Percentiles rank a stretch among this genome's conserved stretches.
Conservation (phyloP, 1,140 invertebrate species). For the Sogatella furcifera region DNA sequence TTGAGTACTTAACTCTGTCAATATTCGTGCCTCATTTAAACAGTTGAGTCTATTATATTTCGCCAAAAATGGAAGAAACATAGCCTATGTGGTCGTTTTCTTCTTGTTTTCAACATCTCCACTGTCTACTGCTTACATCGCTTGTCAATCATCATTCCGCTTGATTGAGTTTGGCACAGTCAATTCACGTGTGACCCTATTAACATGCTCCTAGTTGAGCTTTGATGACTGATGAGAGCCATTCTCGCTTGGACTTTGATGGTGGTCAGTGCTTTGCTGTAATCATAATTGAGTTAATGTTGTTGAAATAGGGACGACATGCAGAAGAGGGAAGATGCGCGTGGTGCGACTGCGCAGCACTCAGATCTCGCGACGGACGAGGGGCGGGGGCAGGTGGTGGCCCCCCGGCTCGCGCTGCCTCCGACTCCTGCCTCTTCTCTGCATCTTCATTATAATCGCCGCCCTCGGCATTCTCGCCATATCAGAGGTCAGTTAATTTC, state of each 20-base stretch:
- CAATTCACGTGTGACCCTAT: not conserved
- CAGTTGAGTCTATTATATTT: too few relatives aligned
- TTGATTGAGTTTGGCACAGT: not conserved
- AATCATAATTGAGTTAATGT: not conserved
- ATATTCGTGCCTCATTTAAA: too few relatives aligned
- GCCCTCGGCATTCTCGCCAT: slow-evolving; percentile 21
- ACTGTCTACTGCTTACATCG: not conserved
- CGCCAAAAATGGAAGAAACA: too few relatives aligned
- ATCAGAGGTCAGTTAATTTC: slow-evolving; percentile 14
- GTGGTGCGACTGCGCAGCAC: slow-evolving; percentile 17
- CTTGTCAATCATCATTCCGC: too few relatives aligned
- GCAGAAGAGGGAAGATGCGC: slow-evolving; percentile 20
- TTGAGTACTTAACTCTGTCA: too few relatives aligned
- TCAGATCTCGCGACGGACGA: slow-evolving; percentile 12
- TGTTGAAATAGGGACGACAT: slow-evolving; percentile 15
- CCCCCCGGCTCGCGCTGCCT: slow-evolving; percentile 17
- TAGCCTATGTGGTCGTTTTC: too few relatives aligned
- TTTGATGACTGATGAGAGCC: not conserved
- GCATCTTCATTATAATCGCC: slow-evolving; percentile 19
- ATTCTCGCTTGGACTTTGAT: not conserved
- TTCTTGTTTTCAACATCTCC: too few relatives aligned
- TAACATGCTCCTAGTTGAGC: not conserved
- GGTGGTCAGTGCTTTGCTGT: not conserved
- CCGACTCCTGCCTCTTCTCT: slow-evolving; percentile 19
- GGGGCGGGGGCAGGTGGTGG: slow-evolving; percentile 4